These are phyloP conservation scores for Morone chrysops DNA, from an alignment of 2,113 vertebrate species.

Conservation along the genomic window DNA sequence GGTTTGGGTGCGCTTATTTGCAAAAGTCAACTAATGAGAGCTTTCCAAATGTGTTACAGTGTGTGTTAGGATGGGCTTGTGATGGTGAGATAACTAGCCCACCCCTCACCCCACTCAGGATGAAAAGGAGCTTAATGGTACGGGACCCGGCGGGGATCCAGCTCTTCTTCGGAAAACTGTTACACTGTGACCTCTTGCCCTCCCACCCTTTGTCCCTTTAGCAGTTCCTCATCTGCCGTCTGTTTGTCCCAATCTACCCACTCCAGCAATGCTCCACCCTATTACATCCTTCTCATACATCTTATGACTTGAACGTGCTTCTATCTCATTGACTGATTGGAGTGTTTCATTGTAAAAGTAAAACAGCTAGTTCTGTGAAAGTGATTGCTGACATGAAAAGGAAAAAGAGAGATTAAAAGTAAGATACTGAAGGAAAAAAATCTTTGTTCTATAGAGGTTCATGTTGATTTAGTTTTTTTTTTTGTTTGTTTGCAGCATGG, in stretches of 20 bases:
- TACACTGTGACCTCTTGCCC: constrained; percentile 54
- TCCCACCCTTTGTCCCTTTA: constrained; percentile 34
- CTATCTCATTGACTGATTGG: not conserved
- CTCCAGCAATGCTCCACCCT: not conserved
- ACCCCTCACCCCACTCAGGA: constrained; percentile 34
- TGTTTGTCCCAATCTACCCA: constrained; percentile 29
- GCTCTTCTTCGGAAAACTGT: constrained; percentile 34
- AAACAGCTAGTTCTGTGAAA: not conserved
- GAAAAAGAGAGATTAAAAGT: not conserved
- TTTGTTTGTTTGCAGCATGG: not conserved
- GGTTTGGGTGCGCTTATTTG: constrained; percentile 20
- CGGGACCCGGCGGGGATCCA: constrained; percentile 56
- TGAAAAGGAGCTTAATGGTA: constrained; percentile 60
- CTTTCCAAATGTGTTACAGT: constrained; percentile 29
- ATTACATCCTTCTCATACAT: not conserved
- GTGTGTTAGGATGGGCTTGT: constrained; percentile 33
- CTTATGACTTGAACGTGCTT: not conserved
- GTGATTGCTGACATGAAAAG: not conserved
- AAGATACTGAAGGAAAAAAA: not conserved
- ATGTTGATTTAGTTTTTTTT: not conserved
- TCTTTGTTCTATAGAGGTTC: constrained; percentile 1
- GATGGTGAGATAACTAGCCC: constrained; percentile 34
- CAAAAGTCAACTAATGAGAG: constrained; percentile 55
- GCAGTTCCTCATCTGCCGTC: constrained; percentile 18
- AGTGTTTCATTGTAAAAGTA: not conserved